Evolutionary conservation across 2,113 vertebrate genomes (phyloP).

Genomic region (Myotis yumanensis): DNA sequence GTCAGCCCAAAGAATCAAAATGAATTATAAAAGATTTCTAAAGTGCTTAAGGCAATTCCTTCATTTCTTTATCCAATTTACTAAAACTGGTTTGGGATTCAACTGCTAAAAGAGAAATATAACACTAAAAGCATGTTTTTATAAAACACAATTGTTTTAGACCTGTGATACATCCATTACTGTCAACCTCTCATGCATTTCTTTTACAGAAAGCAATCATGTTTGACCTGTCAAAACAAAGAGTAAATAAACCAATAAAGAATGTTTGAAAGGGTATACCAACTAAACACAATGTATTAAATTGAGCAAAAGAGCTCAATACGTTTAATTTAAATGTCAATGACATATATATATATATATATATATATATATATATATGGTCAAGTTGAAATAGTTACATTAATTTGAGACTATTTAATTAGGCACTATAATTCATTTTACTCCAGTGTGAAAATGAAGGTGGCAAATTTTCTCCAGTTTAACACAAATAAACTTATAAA

Average conservation of each 20-base stretch:
- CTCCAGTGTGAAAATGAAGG: constrained; percentile 50
- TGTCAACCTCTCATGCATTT: constrained; percentile 56
- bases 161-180: constrained; percentile 62
- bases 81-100: constrained; percentile 69
- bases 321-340: constrained; percentile 38
- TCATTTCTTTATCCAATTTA: constrained; percentile 76
- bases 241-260: neutral
- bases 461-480: constrained; percentile 48
- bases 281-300: constrained; percentile 29
- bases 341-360: neutral
- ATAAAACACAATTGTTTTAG: constrained; percentile 42
- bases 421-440: constrained; percentile 61
- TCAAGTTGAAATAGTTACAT: constrained; percentile 44
- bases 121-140: constrained; percentile 69
- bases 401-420: constrained; percentile 56
- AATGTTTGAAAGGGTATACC: neutral
- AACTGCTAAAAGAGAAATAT: constrained; percentile 72
- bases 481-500: constrained; percentile 44
- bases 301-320: constrained; percentile 10
- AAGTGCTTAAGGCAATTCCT: constrained; percentile 86
- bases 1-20: constrained; percentile 56
- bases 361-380: neutral
- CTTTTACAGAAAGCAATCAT: constrained; percentile 59
- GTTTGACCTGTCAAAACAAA: constrained; percentile 24
- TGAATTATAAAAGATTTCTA: constrained; percentile 72